Evolutionary conservation across 2,888 invertebrate species (phyloP).

Genomic region (Xylota sylvarum): DNA sequence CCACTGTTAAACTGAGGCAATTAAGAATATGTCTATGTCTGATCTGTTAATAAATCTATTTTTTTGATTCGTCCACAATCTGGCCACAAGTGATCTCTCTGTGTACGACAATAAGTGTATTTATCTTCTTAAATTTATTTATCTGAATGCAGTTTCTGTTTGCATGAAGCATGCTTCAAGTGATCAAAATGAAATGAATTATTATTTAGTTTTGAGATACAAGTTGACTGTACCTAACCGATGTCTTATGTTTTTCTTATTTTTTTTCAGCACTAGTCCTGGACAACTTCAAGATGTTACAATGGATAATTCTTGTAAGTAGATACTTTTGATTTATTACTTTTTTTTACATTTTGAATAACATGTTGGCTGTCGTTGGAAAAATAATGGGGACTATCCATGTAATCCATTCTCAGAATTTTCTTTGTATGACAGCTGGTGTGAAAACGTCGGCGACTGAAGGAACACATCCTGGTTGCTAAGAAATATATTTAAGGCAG

Average conservation of each 20-base stretch:
- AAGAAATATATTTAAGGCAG: too few species aligned
- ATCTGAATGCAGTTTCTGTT: constrained; percentile 37
- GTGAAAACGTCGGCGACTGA: too few species aligned
- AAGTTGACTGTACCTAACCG: constrained; percentile 24
- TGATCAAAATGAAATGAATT: constrained; percentile 25
- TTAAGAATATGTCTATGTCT: constrained; percentile 41
- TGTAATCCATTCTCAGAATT: too few species aligned
- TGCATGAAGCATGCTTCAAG: constrained; percentile 45
- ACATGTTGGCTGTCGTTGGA: too few species aligned
- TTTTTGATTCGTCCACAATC: constrained; percentile 2
- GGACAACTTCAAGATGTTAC: constrained; percentile 90
- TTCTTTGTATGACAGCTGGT: too few species aligned
- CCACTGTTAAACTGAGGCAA: constrained; percentile 26
- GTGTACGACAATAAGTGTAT: constrained; percentile 30
- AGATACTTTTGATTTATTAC: background rate
- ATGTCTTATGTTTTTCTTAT: constrained; percentile 77
- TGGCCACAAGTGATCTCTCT: constrained; percentile 27
- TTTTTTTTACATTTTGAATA: too few species aligned
- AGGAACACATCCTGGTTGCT: too few species aligned
- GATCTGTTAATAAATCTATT: constrained; percentile 51
- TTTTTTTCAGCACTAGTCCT: constrained; percentile 89
- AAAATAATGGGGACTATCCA: too few species aligned
- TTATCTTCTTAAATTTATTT: constrained; percentile 45
- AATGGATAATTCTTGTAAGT: constrained; percentile 85
- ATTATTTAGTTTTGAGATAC: background rate